A percentile compares a stretch with the other conserved stretches of the same genome.
Evolutionary conservation across 2,113 vertebrate genomes (phyloP).

Genomic region (Limnothrissa miodon): DNA sequence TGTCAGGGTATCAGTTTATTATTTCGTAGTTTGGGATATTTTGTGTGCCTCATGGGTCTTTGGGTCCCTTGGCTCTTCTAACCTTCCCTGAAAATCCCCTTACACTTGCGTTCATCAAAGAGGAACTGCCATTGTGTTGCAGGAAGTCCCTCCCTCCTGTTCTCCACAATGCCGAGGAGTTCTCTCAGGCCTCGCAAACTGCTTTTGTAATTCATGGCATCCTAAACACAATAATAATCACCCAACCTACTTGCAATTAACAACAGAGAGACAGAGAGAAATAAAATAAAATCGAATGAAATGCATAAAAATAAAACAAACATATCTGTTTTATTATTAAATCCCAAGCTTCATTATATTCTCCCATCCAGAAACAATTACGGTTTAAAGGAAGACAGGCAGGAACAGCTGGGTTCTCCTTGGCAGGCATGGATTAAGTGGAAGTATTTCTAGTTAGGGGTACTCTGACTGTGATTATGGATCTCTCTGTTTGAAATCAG

Average conservation of each 20-base stretch:
- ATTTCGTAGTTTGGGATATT: background rate
- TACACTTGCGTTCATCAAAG: background rate
- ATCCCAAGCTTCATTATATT: background rate
- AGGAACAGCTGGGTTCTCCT: conserved; percentile 35
- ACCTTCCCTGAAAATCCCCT: background rate
- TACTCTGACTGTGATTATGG: conserved; percentile 39
- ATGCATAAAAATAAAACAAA: background rate
- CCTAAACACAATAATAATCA: conserved; percentile 8
- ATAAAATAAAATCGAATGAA: background rate
- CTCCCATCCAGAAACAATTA: conserved; percentile 6
- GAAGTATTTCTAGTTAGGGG: conserved; percentile 25
- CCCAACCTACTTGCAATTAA: background rate
- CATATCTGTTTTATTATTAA: background rate
- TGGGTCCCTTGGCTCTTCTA: background rate
- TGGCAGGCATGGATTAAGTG: conserved; percentile 34
- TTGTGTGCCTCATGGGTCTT: background rate
- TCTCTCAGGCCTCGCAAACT: background rate
- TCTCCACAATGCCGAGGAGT: background rate
- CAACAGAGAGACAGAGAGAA: background rate
- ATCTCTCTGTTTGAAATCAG: conserved; percentile 44
- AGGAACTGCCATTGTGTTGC: background rate
- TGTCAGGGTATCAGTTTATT: too few relatives aligned
- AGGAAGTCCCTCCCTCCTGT: background rate
- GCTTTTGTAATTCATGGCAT: conserved; percentile 9
- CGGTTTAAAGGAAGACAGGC: conserved; percentile 15